Evolutionary conservation across 2,113 vertebrate genomes (phyloP).

Genomic region (Elephas maximus): DNA sequence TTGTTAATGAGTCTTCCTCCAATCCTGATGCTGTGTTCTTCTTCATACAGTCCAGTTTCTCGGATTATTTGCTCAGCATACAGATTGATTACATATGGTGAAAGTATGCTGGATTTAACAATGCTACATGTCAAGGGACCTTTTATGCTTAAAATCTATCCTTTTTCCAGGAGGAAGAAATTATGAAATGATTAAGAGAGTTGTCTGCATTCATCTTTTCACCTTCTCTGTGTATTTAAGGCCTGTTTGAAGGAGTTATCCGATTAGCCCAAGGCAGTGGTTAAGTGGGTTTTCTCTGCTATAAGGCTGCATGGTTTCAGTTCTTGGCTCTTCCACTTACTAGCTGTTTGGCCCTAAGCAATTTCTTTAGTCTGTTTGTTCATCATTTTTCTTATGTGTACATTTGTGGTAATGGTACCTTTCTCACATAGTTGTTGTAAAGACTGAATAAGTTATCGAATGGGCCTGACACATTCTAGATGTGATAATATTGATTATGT

Average conservation of each 20-base stretch:
- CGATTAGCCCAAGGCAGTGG: neutral
- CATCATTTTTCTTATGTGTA: neutral
- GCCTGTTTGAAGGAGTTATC: neutral
- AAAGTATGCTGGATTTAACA: neutral
- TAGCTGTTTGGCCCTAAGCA: neutral
- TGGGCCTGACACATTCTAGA: neutral
- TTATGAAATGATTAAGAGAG: neutral
- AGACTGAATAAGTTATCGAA: neutral
- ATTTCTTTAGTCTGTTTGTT: neutral
- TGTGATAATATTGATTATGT: neutral
- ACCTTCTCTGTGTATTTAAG: neutral
- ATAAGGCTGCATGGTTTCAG: neutral
- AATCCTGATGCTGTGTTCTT: no score
- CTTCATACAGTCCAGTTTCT: no score
- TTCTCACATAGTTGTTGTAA: neutral
- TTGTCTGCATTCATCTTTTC: neutral
- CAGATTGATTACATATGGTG: no score
- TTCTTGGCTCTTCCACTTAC: neutral
- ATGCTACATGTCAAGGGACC: neutral
- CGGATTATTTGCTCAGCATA: no score
- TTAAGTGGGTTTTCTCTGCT: neutral
- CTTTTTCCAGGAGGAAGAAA: neutral
- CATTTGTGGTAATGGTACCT: neutral
- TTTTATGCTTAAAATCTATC: neutral
- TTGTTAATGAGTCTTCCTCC: no score